Base-by-base conservation (phyloP, 2,888 invertebrate species). In the Pasiphila rectangulata region DNA sequence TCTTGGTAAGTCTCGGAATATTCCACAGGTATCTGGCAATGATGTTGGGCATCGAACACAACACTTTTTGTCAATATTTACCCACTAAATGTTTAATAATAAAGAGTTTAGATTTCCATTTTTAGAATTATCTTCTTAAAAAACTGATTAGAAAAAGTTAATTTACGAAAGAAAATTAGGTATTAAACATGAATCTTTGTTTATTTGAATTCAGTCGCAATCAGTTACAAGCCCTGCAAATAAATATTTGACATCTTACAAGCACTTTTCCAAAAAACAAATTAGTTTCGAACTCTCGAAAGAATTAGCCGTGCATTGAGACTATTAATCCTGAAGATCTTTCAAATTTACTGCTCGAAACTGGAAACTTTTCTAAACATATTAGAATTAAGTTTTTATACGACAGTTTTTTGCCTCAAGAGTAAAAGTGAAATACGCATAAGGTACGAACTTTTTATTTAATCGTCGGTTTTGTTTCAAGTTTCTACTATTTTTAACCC, bases 381-480 rank as follows among this genome's bases (percentile, higher is more conserved):
- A 50, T 57, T 53, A 51, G 55, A 50, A 57, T 61, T 57, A 54
- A 56, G 51, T 59, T 59, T 59, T 53, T 53, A 36, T 38, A 46
- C 38, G 25, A 55, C 57, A 65, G 38, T 53, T 58, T 51, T 58
- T 58, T 50, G 45, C 51, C 7, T 12, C 12, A 21, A 21, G 6
- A 21, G 7, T 5, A 6, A 21, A 4, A 21, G 6, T 21, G 21
- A 6, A 21, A 21, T 21, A 1, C 19, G 4, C 2, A 19, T 19
- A 19, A 19, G 21, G 21, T 6, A 6, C 21, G 6, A n/a, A n/a
- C n/a, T n/a, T n/a, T n/a, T n/a, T n/a, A n/a, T n/a, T n/a, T n/a
- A n/a, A n/a, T n/a, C n/a, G n/a, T n/a, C n/a, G n/a, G n/a, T n/a
- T n/a, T n/a, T n/a, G n/a, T n/a, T n/a, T n/a, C n/a, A n/a, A n/a